Evolutionary conservation across 2,113 vertebrate genomes (phyloP).

Genomic region (Ailurus styani): DNA sequence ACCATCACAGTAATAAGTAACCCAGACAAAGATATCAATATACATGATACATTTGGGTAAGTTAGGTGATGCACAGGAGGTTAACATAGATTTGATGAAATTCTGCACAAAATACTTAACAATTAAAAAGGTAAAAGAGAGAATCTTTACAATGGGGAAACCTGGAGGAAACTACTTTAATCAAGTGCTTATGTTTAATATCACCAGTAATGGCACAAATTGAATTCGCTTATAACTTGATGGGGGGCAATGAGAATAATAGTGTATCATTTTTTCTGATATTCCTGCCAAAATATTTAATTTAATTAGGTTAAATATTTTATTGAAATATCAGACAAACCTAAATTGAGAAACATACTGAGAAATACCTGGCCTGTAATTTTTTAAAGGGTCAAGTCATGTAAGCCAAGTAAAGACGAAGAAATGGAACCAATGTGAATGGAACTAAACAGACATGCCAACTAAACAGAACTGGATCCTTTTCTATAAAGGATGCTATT

Average conservation of each 20-base stretch:
- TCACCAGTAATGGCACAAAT: background rate
- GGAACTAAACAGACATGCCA: background rate
- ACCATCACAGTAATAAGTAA: background rate
- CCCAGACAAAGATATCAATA: background rate
- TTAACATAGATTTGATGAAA: background rate
- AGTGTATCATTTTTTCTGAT: background rate
- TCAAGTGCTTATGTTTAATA: background rate
- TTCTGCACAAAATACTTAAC: background rate
- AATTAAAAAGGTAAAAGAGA: background rate
- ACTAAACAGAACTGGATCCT: background rate
- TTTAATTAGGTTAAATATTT: no score
- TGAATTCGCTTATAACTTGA: background rate
- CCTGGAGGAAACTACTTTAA: background rate
- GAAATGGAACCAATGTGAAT: rapidly evolving
- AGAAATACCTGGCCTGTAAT: background rate
- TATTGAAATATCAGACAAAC: background rate
- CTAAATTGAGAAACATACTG: background rate
- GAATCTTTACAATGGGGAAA: background rate
- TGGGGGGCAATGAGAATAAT: background rate
- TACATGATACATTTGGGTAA: background rate
- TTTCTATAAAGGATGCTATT: background rate
- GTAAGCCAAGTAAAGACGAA: background rate
- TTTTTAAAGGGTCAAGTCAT: background rate
- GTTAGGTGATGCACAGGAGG: background rate
- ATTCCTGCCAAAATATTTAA: background rate